Evolutionary conservation across 2,888 invertebrate species (phyloP).

Genomic region (Nomada hirtipes): DNA sequence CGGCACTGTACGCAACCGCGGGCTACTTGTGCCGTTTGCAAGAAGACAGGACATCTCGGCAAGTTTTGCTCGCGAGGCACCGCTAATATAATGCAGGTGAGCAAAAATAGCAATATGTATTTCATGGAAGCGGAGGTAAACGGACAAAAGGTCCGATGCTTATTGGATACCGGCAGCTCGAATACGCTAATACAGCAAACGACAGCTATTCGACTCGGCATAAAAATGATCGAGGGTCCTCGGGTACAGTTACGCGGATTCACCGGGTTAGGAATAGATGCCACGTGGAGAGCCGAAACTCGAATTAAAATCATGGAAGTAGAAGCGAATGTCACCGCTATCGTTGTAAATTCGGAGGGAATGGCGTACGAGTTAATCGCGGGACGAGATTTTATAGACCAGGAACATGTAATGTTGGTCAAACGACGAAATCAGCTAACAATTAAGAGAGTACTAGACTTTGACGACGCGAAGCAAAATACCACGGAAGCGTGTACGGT

Average conservation of each 20-base stretch:
- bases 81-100: neutral
- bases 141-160: neutral
- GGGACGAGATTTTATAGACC: constrained; percentile 9
- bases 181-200: neutral
- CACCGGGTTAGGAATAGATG: neutral
- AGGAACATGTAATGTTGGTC: neutral
- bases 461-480: too few species aligned
- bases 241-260: neutral
- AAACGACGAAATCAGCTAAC: neutral
- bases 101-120: neutral
- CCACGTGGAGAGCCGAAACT: neutral
- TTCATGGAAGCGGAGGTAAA: neutral
- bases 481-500: neutral
- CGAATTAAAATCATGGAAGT: constrained; percentile 7
- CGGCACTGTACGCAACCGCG: neutral
- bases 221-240: neutral
- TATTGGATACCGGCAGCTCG: constrained; percentile 10
- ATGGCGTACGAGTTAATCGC: neutral
- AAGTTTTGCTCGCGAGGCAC: neutral
- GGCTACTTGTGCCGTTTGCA: neutral
- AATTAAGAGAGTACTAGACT: fast-evolving
- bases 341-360: neutral
- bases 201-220: neutral
- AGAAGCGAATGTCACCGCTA: neutral
- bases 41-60: neutral